A percentile compares a stretch with the other conserved stretches of the same genome.
These are phyloP conservation scores for Calliphora vicina DNA, from an alignment of 1,140 invertebrate genomes.

Conservation along the genomic window DNA sequence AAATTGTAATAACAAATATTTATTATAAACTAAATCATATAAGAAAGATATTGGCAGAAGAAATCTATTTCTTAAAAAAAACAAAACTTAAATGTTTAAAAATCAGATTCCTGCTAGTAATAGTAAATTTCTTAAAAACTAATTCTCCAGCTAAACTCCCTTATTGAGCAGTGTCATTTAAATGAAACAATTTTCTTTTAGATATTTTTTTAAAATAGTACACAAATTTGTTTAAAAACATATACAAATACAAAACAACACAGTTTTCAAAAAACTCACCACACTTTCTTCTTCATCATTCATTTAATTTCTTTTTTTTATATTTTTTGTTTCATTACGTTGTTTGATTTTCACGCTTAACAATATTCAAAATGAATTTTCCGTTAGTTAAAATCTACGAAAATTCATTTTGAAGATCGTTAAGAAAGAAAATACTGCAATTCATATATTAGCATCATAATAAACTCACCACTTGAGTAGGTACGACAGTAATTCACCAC, in stretches of 20 bases:
- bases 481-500: not conserved
- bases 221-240: not conserved
- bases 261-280: slow-evolving; percentile 15
- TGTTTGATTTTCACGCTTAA: slow-evolving; percentile 38
- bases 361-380: slow-evolving; percentile 44
- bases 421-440: slow-evolving; percentile 34
- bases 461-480: not conserved
- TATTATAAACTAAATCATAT: no score
- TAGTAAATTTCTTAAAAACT: no score
- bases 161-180: not conserved
- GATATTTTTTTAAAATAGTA: slow-evolving; percentile 24
- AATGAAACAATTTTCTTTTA: not conserved
- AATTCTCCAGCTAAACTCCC: no score
- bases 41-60: no score
- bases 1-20: no score
- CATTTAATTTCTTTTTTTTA: not conserved
- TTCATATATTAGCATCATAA: not conserved
- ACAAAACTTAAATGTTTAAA: no score
- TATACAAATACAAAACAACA: not conserved
- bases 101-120: no score
- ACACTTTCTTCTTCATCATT: not conserved
- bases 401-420: slow-evolving; percentile 44
- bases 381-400: slow-evolving; percentile 39
- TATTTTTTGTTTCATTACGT: not conserved
- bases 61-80: no score